These are phyloP conservation scores for Platycheirus albimanus DNA, from an alignment of 2,888 invertebrate genomes.

Conservation along the genomic window DNA sequence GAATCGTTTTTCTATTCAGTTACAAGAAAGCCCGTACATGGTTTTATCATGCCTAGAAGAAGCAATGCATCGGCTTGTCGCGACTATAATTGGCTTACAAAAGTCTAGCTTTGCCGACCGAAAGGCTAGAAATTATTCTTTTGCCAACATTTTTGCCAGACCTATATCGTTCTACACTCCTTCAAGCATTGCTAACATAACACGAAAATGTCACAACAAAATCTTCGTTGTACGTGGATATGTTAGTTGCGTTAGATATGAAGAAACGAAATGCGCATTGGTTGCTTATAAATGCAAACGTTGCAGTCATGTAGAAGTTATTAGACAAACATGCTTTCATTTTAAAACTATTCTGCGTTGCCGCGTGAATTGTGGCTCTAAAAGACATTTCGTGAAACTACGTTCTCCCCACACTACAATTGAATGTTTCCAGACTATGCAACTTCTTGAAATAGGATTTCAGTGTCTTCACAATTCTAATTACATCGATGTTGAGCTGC, in stretches of 20 bases:
- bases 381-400: constrained; percentile 84
- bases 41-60: constrained; percentile 89
- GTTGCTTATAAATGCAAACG: constrained; percentile 85
- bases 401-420: constrained; percentile 88
- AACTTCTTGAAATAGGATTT: constrained; percentile 88
- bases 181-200: constrained; percentile 82
- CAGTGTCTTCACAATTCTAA: constrained; percentile 89
- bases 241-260: constrained; percentile 90
- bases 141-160: constrained; percentile 83
- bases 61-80: constrained; percentile 84
- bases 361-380: constrained; percentile 77
- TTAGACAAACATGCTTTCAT: constrained; percentile 83
- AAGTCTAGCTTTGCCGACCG: constrained; percentile 52
- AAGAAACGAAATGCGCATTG: constrained; percentile 88
- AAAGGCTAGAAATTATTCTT: constrained; percentile 67
- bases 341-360: constrained; percentile 85
- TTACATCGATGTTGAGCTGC: constrained; percentile 93
- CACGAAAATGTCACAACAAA: constrained; percentile 85
- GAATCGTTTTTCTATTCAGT: constrained; percentile 86
- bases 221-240: constrained; percentile 92
- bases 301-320: constrained; percentile 84
- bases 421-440: constrained; percentile 90
- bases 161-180: constrained; percentile 87
- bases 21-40: constrained; percentile 87
- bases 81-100: constrained; percentile 40